Evolutionary conservation across 2,888 invertebrate genomes (phyloP).

Genomic region (Micoletzkya japonica): DNA sequence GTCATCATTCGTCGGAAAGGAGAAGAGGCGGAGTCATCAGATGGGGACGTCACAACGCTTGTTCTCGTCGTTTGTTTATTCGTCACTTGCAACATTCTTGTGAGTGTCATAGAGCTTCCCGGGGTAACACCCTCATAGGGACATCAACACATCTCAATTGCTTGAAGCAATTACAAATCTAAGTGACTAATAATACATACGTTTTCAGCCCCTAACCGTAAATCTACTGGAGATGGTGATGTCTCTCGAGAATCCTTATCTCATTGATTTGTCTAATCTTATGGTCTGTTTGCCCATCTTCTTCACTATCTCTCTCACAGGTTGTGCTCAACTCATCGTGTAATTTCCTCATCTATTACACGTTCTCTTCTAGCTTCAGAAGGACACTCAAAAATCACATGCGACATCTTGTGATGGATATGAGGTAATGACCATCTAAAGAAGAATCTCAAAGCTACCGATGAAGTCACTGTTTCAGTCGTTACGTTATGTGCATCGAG

Average conservation of each 20-base stretch:
- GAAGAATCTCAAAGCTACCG: too few species aligned
- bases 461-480: too few species aligned
- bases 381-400: conserved; percentile 46
- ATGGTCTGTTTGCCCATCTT: conserved; percentile 43
- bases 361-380: conserved; percentile 56
- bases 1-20: not conserved
- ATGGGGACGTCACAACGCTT: conserved; percentile 56
- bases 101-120: conserved; percentile 30
- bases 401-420: not conserved
- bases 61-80: conserved; percentile 60
- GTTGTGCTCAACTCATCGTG: conserved; percentile 56
- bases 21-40: conserved; percentile 11
- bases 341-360: conserved; percentile 61
- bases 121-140: not conserved
- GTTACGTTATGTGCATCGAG: not conserved
- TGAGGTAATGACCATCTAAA: not conserved
- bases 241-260: conserved; percentile 52
- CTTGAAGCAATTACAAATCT: not conserved
- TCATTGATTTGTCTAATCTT: conserved; percentile 58
- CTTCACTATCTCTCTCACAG: not conserved
- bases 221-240: conserved; percentile 57
- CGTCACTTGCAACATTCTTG: conserved; percentile 58
- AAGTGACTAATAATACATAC: not conserved
- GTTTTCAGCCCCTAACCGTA: conserved; percentile 57
- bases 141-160: not conserved